phyloP scores from a whole-genome alignment of 1,140 invertebrate genomes.

The Archegozetes longisetosus region DNA sequence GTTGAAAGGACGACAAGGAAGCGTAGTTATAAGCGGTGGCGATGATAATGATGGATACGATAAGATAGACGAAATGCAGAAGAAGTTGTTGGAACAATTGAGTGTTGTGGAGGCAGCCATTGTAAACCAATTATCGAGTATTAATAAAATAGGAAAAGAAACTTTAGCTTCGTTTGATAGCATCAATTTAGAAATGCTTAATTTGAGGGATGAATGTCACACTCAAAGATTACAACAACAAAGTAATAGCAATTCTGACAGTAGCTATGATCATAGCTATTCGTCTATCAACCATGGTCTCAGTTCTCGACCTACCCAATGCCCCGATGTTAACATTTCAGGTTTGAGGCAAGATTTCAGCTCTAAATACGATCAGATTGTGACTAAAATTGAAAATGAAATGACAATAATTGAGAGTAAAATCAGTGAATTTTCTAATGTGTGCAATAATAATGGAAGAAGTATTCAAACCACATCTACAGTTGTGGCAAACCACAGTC shows the following conservation, averaged over 20 bases:
- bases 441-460: neutral
- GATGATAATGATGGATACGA: neutral
- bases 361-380: neutral
- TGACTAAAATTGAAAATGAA: neutral
- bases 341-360: neutral
- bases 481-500: neutral
- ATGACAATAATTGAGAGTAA: neutral
- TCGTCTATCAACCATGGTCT: neutral
- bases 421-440: neutral
- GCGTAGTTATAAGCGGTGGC: neutral
- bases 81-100: neutral
- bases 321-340: neutral
- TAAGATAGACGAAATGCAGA: neutral
- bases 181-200: neutral
- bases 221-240: neutral
- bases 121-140: neutral
- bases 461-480: neutral
- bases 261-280: too few species aligned
- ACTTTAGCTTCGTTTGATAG: neutral
- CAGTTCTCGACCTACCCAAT: neutral
- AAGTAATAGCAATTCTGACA: neutral
- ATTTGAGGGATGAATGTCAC: neutral
- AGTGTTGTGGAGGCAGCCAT: neutral
- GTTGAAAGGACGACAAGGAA: neutral
- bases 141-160: neutral